These are phyloP conservation scores for Esox niger DNA, from an alignment of 2,113 vertebrate genomes.

Conservation along the genomic window DNA sequence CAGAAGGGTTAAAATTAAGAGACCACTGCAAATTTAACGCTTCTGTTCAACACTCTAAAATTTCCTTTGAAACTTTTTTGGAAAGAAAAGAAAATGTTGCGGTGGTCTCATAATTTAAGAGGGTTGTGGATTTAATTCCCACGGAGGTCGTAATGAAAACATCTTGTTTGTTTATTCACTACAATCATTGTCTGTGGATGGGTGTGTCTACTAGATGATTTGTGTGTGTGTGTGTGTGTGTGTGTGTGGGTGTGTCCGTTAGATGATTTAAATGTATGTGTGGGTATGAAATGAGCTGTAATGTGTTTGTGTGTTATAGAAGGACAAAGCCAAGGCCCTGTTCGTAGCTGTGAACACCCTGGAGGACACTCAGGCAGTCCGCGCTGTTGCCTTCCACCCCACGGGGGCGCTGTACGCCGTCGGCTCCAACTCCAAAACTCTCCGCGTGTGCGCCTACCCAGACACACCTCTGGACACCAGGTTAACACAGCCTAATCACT, in stretches of 20 bases:
- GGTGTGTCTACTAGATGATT: too few relatives aligned
- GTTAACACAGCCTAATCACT: constrained; percentile 54
- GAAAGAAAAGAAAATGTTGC: too few relatives aligned
- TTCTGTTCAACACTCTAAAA: too few relatives aligned
- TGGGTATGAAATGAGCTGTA: too few relatives aligned
- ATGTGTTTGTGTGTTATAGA: constrained; percentile 56
- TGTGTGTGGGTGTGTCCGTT: not conserved
- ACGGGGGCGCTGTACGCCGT: constrained; percentile 89
- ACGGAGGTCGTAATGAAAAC: not conserved
- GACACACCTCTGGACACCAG: constrained; percentile 76
- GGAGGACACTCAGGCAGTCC: constrained; percentile 95
- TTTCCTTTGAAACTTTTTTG: too few relatives aligned
- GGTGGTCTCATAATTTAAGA: too few relatives aligned
- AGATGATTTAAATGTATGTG: not conserved
- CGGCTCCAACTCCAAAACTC: constrained; percentile 96
- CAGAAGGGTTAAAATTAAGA: too few relatives aligned
- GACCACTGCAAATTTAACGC: too few relatives aligned
- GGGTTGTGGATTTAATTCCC: not conserved
- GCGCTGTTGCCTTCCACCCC: constrained; percentile 96
- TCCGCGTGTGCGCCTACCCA: constrained; percentile 93
- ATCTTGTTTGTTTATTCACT: not conserved
- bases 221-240: constrained; percentile 2
- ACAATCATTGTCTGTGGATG: too few relatives aligned
- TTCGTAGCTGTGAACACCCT: constrained; percentile 87
- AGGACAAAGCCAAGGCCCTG: constrained; percentile 81